phyloP scores from a whole-genome alignment of 2,113 vertebrate species.

The Parotia lawesii region DNA sequence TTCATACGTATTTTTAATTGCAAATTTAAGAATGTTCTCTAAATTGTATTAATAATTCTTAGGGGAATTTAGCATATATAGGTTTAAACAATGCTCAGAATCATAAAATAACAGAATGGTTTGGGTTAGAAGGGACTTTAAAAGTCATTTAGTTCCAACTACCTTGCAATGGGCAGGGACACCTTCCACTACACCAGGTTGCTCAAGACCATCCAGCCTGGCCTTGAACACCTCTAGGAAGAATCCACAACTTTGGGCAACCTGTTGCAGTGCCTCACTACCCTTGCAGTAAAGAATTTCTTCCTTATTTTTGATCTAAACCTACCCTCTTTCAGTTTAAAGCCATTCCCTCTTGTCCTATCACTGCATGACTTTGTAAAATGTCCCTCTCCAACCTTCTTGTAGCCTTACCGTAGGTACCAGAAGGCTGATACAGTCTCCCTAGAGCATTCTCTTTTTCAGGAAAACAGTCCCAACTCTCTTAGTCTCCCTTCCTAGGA shows the following conservation, averaged over 20 bases:
- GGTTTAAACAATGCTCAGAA: neutral
- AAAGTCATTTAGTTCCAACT: neutral
- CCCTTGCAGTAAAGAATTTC: neutral
- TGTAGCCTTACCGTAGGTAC: neutral
- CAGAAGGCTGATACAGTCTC: neutral
- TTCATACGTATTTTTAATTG: neutral
- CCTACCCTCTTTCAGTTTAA: neutral
- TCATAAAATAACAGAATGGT: neutral
- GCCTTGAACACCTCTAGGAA: neutral
- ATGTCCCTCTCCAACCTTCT: neutral
- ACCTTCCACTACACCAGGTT: neutral
- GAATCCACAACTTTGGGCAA: neutral
- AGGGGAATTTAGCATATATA: neutral
- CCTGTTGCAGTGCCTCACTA: neutral
- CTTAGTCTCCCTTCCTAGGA: neutral
- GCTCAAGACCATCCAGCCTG: neutral
- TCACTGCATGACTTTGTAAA: neutral
- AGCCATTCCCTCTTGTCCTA: neutral
- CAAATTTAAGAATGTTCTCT: neutral
- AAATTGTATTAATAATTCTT: neutral
- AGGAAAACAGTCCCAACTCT: neutral
- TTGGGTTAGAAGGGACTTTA: neutral
- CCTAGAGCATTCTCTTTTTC: neutral
- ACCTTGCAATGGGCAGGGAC: too few species aligned
- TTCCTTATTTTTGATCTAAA: neutral